Conservation (phyloP, 2,797 vertebrate species). For the Bovichtus diacanthus region DNA sequence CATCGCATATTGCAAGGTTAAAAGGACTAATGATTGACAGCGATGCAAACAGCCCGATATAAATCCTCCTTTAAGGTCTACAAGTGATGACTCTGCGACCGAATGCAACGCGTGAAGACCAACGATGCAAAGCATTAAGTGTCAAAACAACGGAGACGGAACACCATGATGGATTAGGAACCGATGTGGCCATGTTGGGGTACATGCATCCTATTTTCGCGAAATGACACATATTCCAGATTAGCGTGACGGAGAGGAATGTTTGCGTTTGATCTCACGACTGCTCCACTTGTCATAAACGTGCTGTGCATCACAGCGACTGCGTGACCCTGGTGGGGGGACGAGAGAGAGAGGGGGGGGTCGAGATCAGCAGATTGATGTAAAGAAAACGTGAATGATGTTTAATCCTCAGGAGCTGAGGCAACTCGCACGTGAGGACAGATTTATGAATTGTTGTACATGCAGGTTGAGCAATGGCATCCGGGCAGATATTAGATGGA, state of each 20-base stretch:
- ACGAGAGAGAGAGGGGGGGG: too few relatives aligned
- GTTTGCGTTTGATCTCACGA: slow-evolving; percentile 43
- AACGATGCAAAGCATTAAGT: slow-evolving; percentile 35
- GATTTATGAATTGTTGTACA: slow-evolving; percentile 76
- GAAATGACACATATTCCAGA: slow-evolving; percentile 40
- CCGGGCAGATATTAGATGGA: slow-evolving; percentile 68
- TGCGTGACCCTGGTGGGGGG: slow-evolving; percentile 65
- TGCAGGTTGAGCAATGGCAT: slow-evolving; percentile 64
- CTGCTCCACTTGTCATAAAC: slow-evolving; percentile 53
- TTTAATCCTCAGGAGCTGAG: slow-evolving; percentile 51
- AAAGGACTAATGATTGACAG: slow-evolving; percentile 26
- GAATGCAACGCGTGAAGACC: slow-evolving; percentile 22
- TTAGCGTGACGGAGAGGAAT: slow-evolving; percentile 61
- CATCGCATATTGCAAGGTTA: slow-evolving; percentile 1
- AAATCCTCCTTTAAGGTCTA: slow-evolving; percentile 33
- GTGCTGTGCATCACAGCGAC: slow-evolving; percentile 62
- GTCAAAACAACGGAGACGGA: slow-evolving; percentile 26
- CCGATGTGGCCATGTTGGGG: slow-evolving; percentile 17
- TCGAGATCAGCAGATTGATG: slow-evolving; percentile 63
- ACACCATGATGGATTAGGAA: slow-evolving; percentile 50
- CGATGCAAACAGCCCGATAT: not conserved
- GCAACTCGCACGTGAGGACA: slow-evolving; percentile 40
- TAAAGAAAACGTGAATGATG: slow-evolving; percentile 69
- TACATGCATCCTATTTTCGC: slow-evolving; percentile 35
- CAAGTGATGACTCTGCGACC: slow-evolving; percentile 22